A percentile compares a stretch with the other conserved stretches of the same genome.
These are phyloP conservation scores for Macrosoma leucophasiata DNA, from an alignment of 2,888 invertebrate species.

Conservation along the genomic window DNA sequence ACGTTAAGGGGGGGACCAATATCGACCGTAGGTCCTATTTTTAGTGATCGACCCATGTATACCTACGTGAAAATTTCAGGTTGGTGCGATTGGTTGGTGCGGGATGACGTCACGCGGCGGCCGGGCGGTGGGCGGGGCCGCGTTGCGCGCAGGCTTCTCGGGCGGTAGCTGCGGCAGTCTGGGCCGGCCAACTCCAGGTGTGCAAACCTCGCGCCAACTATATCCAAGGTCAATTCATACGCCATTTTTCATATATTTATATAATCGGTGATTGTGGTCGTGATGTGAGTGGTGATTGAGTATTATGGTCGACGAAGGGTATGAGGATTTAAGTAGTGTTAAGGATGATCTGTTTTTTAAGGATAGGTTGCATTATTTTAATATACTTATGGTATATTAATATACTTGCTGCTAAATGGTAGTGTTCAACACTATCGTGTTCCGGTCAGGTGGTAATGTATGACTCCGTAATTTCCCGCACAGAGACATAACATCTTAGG, in stretches of 20 bases:
- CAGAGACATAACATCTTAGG: no score
- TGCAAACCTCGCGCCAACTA: conserved; percentile 57
- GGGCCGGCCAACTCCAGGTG: conserved; percentile 68
- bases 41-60: conserved; percentile 63
- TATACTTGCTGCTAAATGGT: no score
- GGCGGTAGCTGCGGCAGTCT: conserved; percentile 51
- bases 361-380: no score
- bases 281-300: conserved; percentile 10
- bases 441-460: no score
- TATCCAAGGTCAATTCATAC: conserved; percentile 53
- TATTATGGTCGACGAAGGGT: no score
- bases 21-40: conserved; percentile 54
- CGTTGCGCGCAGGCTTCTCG: conserved; percentile 52
- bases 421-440: no score
- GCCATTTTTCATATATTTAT: conserved; percentile 43
- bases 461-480: no score
- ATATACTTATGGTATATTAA: no score
- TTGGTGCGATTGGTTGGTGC: conserved; percentile 43
- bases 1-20: conserved; percentile 13
- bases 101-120: conserved; percentile 54
- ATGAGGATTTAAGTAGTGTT: no score
- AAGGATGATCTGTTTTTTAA: no score
- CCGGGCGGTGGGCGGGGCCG: conserved; percentile 35
- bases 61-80: conserved; percentile 71
- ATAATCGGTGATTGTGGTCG: no score